Base-by-base conservation (phyloP, 2,113 vertebrate genomes). In the Rostratula benghalensis region DNA sequence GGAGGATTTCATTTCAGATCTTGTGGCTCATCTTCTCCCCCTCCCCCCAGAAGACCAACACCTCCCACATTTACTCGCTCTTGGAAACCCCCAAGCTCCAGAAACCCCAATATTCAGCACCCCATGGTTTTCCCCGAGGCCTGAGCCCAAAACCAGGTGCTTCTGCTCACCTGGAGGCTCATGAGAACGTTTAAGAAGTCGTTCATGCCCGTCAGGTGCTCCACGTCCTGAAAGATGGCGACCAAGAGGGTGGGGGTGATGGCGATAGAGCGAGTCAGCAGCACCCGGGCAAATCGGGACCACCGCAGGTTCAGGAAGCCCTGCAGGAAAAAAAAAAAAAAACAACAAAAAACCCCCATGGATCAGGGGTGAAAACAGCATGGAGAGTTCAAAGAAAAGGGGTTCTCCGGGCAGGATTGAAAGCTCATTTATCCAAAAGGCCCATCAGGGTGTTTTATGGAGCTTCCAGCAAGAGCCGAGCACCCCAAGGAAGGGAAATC, bases 121-220 rank as follows among this genome's bases (percentile, higher is more conserved):
- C 2, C 2, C 37, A 13, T 7, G 35, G 10, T 69, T 6, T 51
- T 28, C 10, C 28, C 28, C 13, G 0, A 33, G 28, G 5, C 10
- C 4, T 3, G 11, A 27, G 3, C 28, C 33, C 31, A 22, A 6
- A 18, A 1, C 5, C 1, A 0, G 39, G 9, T 1, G 0, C 46
- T 6, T 45, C 65, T 6, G 46, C 96, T 96, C 84, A 99, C 99
- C 98, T 99, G 99, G 74, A 99, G 98, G 97, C 99, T 99, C 98
- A 99, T 99, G 43, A 99, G 98, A 23, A 99, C 99, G 2, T 99
- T 99, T 7, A 99, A 97, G 97, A 99, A 99, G 96, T 99, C 98
- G 25, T 99, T 99, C 99, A 99, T 99, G 45, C 99, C 99, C 0
- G 99, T 99, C 18, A 99, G 96, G 94, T 97, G 98, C 27, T 98